Evolutionary conservation across 2,113 vertebrate species (phyloP).

Genomic region (Ardeotis arabs): DNA sequence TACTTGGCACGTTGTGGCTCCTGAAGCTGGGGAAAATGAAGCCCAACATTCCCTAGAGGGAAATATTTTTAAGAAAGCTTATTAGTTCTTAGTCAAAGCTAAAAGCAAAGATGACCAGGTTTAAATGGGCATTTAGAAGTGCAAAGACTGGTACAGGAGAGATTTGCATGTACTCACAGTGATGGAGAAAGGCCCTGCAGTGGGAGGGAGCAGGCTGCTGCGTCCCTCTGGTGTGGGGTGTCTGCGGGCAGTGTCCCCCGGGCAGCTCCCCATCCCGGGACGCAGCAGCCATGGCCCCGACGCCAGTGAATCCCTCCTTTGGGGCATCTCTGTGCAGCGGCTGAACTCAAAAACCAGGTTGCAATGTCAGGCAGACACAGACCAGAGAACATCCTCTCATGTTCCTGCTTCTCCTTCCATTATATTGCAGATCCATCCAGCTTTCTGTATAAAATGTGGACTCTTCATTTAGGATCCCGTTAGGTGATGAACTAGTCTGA

Average conservation of each 20-base stretch:
- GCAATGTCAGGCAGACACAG: background rate
- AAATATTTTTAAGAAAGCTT: background rate
- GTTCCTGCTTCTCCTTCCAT: background rate
- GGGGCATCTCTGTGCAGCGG: background rate
- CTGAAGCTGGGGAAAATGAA: background rate
- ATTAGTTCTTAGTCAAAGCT: background rate
- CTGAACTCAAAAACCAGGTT: background rate
- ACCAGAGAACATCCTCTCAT: background rate
- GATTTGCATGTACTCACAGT: background rate
- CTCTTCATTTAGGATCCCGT: constrained; percentile 7
- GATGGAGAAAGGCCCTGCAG: background rate
- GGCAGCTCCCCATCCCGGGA: background rate
- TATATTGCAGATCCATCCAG: background rate
- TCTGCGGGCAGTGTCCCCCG: background rate
- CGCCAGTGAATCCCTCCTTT: background rate
- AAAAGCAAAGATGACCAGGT: background rate
- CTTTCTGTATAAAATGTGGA: background rate
- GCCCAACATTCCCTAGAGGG: fast-evolving
- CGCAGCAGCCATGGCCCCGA: background rate
- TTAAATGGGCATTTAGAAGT: background rate
- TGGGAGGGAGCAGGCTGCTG: background rate
- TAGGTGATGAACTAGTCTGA: background rate
- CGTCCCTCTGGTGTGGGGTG: background rate
- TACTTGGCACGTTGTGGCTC: background rate
- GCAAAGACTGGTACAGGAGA: background rate